Evolutionary conservation across 2,888 invertebrate genomes (phyloP).

Genomic region (Latheticus oryzae): DNA sequence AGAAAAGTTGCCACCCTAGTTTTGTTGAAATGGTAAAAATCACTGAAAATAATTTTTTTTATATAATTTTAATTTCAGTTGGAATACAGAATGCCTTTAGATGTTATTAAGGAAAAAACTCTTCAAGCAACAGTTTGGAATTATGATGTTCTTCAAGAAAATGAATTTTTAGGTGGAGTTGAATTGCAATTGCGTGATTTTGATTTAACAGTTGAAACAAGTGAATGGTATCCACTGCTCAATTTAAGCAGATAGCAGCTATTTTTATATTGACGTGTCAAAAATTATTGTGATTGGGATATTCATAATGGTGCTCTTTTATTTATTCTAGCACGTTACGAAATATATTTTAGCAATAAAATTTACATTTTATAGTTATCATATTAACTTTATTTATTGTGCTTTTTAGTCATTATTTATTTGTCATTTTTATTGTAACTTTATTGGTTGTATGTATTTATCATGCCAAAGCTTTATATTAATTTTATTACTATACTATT

Average conservation of each 20-base stretch:
- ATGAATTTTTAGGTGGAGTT: constrained; percentile 94
- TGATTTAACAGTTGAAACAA: constrained; percentile 81
- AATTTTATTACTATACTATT: too few species aligned
- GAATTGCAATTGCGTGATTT: constrained; percentile 80
- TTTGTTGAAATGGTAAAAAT: constrained; percentile 95
- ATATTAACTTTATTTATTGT: too few species aligned
- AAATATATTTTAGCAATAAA: too few species aligned
- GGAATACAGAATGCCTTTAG: constrained; percentile 87
- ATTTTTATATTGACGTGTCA: too few species aligned
- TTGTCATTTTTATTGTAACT: too few species aligned
- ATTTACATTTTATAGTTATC: too few species aligned
- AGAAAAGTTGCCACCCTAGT: constrained; percentile 93
- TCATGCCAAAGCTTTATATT: too few species aligned
- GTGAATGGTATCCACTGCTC: constrained; percentile 85
- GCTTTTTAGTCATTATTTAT: too few species aligned
- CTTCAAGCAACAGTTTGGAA: constrained; percentile 97
- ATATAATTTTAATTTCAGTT: constrained; percentile 69
- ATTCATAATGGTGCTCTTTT: too few species aligned
- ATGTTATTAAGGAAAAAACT: constrained; percentile 78
- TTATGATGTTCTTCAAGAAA: constrained; percentile 93
- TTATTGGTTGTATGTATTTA: too few species aligned
- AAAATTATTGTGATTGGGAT: too few species aligned
- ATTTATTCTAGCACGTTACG: too few species aligned
- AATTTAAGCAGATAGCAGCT: constrained; percentile 61
- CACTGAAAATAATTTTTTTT: neutral